These are phyloP conservation scores for Bostrychus sinensis DNA, from an alignment of 2,113 vertebrate species.

Conservation along the genomic window DNA sequence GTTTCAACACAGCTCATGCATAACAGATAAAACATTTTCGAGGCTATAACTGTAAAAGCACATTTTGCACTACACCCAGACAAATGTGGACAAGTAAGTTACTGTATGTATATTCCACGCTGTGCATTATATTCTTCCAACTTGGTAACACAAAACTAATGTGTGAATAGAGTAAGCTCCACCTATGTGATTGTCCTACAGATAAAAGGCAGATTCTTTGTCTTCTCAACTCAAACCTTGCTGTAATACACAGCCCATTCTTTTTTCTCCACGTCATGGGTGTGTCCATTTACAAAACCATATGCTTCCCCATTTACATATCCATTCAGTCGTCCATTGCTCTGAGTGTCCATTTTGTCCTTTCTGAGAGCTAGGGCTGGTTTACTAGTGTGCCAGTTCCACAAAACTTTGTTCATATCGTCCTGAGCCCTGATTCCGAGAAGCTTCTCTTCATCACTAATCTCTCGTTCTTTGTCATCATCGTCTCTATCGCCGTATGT, in stretches of 20 bases:
- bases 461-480: conserved; percentile 55
- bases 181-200: not conserved
- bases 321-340: conserved; percentile 55
- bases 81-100: not conserved
- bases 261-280: conserved; percentile 69
- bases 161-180: not conserved
- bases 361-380: conserved; percentile 84
- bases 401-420: conserved; percentile 88
- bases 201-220: conserved; percentile 4
- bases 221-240: conserved; percentile 77
- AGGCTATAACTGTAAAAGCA: conserved; percentile 16
- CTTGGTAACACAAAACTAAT: not conserved
- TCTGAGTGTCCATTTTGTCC: conserved; percentile 60
- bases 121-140: conserved; percentile 11
- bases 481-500: conserved; percentile 45
- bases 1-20: not conserved
- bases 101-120: not conserved
- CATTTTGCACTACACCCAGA: conserved; percentile 4
- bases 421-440: conserved; percentile 86
- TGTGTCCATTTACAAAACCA: conserved; percentile 57
- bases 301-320: conserved; percentile 50
- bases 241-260: conserved; percentile 89
- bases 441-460: conserved; percentile 83
- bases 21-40: conserved; percentile 8
- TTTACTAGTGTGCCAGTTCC: conserved; percentile 92